Conservation (phyloP, 2,113 vertebrate species). For the Semicossyphus pulcher region DNA sequence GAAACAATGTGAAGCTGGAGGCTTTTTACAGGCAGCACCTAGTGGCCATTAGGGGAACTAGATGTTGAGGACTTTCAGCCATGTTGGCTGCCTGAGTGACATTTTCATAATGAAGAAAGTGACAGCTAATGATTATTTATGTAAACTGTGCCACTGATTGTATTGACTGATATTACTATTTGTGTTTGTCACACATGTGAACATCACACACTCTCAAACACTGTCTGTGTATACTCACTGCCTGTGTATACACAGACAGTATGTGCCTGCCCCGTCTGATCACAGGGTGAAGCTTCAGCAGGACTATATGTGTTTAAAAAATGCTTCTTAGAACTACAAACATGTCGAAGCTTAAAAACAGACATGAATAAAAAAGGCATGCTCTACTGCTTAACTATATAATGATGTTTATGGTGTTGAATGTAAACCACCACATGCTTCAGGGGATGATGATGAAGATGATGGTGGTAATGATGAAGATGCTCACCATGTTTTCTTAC, state of each 20-base stretch:
- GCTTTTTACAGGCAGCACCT: background rate
- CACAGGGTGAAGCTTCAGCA: conserved; percentile 40
- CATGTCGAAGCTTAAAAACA: conserved; percentile 47
- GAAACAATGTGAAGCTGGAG: conserved; percentile 20
- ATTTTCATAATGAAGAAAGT: background rate
- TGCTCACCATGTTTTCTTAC: conserved; percentile 41
- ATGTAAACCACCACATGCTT: conserved; percentile 72
- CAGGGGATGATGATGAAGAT: conserved; percentile 26
- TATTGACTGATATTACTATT: conserved; percentile 10
- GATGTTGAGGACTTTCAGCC: background rate
- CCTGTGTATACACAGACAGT: background rate
- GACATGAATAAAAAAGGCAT: conserved; percentile 72
- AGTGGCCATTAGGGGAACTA: background rate
- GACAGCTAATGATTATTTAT: background rate
- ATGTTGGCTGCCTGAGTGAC: background rate
- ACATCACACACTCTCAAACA: conserved; percentile 8
- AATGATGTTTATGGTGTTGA: conserved; percentile 72
- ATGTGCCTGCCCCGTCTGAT: conserved; percentile 31
- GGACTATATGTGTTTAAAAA: conserved; percentile 52
- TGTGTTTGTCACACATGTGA: conserved; percentile 1
- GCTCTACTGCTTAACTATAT: conserved; percentile 66
- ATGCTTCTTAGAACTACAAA: conserved; percentile 37
- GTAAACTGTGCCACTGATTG: conserved; percentile 16
- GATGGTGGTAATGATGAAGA: background rate
- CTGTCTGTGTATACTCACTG: conserved; percentile 18